Base-by-base conservation (phyloP, 2,797 vertebrate species). In the Manis pentadactyla region DNA sequence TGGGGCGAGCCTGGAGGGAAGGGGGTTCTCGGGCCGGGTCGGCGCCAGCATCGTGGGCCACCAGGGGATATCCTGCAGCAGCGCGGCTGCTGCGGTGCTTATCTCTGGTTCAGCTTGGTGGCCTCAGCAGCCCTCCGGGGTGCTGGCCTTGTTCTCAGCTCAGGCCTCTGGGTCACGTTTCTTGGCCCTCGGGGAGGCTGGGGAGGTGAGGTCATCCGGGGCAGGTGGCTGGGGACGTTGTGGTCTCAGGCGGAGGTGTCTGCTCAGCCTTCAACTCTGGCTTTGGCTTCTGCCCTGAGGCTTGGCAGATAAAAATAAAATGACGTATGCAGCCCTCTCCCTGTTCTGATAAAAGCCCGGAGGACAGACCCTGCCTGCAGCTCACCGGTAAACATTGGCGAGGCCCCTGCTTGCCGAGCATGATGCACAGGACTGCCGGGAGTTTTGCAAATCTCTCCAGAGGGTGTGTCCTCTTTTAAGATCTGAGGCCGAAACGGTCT, bases 121-220 rank as follows among this genome's bases (percentile, higher is more conserved):
- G 68, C 61, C n/a, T 1, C 25, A 46, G 73, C 77, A 31, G 66
- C 68, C 68, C 39, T 95, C 1, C 2, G 61, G 73, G 51, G 13
- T 23, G 2, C 63, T 88, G 93, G 61, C 91, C 71, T 97, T 96
- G 91, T 69, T 84, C 73, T 86, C 29, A 91, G 68, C 63, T 82
- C 89, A 84, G 89, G 68, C 55, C 87, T 94, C 69, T 79, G 64
- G 96, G 82, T 94, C 57, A 53, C 23, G 23, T 55, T 96, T 85
- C 77, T 94, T 90, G 96, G 95, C 63, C 8, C 0, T 25, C 12
- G 25, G 23, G 49, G 77, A 94, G 49, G 55, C 97, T 14, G 25
- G 23, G 49, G 77, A 94, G 49, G 55, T 97, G 96, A 98, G 89
- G 91, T 97, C 95, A 97, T 96, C 39, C 83, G 27, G 95, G 64